A percentile compares a stretch with the other conserved stretches of the same genome.
phyloP scores from a whole-genome alignment of 2,113 vertebrate species.

The Galeopterus variegatus region DNA sequence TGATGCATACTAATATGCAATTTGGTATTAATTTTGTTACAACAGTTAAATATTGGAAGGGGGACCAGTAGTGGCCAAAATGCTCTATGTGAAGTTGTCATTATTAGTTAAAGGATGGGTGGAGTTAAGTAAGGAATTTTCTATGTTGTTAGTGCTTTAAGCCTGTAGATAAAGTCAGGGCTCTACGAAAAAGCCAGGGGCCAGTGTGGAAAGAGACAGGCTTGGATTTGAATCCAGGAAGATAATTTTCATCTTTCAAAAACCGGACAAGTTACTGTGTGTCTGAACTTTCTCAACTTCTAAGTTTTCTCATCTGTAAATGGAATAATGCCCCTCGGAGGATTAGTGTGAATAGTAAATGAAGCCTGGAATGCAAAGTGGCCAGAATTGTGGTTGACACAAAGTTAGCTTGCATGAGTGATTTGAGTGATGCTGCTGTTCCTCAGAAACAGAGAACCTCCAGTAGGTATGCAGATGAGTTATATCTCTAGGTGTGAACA shows the following conservation, averaged over 20 bases:
- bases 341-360: slow-evolving; percentile 9
- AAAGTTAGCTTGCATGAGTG: background rate
- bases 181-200: background rate
- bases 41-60: background rate
- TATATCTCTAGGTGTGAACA: background rate
- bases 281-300: slow-evolving; percentile 41
- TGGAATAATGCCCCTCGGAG: background rate
- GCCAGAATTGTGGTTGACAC: background rate
- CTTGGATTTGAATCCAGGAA: slow-evolving; percentile 9
- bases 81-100: background rate
- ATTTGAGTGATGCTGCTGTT: background rate
- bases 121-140: slow-evolving; percentile 1
- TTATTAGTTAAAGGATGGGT: background rate
- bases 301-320: slow-evolving; percentile 12
- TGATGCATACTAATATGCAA: background rate
- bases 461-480: background rate
- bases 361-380: background rate
- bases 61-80: background rate
- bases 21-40: background rate
- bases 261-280: background rate
- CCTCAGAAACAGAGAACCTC: background rate
- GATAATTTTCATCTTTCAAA: background rate
- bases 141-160: background rate
- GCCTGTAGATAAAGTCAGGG: background rate
- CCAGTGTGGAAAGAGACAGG: background rate